Conservation (phyloP, 2,113 vertebrate genomes). For the Centropus unirufus region DNA sequence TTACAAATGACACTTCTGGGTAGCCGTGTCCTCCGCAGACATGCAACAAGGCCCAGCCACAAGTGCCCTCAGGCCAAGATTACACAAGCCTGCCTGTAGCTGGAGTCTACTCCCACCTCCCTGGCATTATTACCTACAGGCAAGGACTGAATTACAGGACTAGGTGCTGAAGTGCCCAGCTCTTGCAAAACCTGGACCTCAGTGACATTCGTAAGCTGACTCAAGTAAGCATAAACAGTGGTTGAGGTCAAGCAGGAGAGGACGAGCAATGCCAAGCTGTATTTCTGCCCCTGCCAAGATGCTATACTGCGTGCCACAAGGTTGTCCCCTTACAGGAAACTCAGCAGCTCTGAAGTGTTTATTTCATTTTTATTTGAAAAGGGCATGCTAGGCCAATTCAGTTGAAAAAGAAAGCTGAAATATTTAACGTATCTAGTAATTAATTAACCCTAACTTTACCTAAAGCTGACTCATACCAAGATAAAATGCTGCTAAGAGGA, state of each 20-base stretch:
- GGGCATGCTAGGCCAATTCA: neutral
- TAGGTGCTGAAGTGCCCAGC: neutral
- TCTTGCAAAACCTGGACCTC: neutral
- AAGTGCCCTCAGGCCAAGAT: neutral
- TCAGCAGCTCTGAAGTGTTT: neutral
- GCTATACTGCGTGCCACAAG: neutral
- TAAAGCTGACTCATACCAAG: neutral
- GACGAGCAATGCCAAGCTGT: fast-evolving
- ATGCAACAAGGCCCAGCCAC: neutral
- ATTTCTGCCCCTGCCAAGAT: neutral
- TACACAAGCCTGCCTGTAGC: neutral
- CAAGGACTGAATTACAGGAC: neutral
- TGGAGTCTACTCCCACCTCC: neutral
- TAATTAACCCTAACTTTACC: neutral
- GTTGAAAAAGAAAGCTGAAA: neutral
- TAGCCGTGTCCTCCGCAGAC: neutral
- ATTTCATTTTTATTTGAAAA: neutral
- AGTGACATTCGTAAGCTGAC: neutral
- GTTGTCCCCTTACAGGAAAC: fast-evolving
- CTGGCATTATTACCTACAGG: neutral
- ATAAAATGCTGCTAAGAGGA: neutral
- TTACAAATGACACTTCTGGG: neutral
- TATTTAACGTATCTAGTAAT: neutral
- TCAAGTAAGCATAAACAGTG: neutral
- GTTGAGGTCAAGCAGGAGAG: fast-evolving